A percentile compares a stretch with the other conserved stretches of the same genome.
Evolutionary conservation across 1,140 invertebrate species (phyloP).

Genomic region (Lasioglossum albipes): DNA sequence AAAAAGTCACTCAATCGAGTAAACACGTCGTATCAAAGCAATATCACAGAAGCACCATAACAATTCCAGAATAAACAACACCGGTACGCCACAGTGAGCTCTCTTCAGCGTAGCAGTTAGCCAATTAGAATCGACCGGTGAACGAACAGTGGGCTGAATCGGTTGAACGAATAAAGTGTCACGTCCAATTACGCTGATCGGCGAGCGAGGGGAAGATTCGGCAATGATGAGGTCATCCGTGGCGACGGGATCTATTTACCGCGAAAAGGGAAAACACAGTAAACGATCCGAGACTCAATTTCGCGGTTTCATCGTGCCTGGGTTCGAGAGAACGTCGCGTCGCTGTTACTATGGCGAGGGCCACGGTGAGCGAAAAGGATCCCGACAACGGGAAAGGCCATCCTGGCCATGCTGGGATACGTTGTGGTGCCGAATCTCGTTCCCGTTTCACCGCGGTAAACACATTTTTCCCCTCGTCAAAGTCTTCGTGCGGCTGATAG

Average conservation of each 20-base stretch:
- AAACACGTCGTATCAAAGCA: too few relatives aligned
- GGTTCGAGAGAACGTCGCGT: background rate
- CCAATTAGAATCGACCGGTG: slow-evolving; percentile 2
- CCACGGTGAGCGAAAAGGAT: slow-evolving; percentile 20
- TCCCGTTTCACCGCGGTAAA: slow-evolving; percentile 41
- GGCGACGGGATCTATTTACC: background rate
- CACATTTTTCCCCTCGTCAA: slow-evolving; percentile 38
- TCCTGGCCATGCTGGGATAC: background rate
- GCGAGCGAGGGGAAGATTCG: background rate
- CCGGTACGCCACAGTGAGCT: too few relatives aligned
- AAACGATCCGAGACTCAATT: slow-evolving; percentile 32
- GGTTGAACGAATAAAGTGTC: background rate
- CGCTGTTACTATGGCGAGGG: background rate
- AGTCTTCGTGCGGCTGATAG: slow-evolving; percentile 23
- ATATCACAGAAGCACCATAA: too few relatives aligned
- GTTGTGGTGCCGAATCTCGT: background rate
- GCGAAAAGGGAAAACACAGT: background rate
- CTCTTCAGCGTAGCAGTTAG: too few relatives aligned
- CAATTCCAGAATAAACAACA: too few relatives aligned
- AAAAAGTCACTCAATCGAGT: too few relatives aligned
- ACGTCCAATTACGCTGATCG: background rate
- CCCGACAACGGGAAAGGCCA: background rate
- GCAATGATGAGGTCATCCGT: background rate
- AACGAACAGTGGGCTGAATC: background rate
- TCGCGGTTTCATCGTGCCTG: slow-evolving; percentile 32